A percentile compares a stretch with the other conserved stretches of the same genome.
Evolutionary conservation across 2,888 invertebrate genomes (phyloP).

Genomic region (Sphinx pinastri): DNA sequence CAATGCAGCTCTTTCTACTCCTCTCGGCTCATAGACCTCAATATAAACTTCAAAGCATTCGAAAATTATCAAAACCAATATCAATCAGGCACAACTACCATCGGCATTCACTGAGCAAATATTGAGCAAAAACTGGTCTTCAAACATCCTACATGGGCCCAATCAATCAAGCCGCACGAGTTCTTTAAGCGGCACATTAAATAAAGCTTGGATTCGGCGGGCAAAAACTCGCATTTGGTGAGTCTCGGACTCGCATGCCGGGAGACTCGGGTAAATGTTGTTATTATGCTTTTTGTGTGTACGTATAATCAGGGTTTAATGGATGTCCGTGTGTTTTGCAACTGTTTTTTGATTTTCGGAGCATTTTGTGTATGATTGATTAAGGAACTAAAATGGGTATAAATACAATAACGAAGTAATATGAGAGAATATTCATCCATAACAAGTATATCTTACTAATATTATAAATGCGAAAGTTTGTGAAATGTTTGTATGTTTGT

Average conservation of each 20-base stretch:
- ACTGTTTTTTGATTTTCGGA: neutral
- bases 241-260: neutral
- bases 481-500: no score
- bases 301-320: slow-evolving; percentile 6
- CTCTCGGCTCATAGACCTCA: no score
- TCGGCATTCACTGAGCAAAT: neutral
- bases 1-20: no score
- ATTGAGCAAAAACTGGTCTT: neutral
- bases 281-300: slow-evolving; percentile 22
- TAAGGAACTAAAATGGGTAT: no score
- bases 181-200: slow-evolving; percentile 12
- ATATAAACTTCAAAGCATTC: neutral
- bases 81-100: neutral
- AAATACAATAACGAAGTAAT: no score
- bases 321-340: neutral
- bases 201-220: slow-evolving; percentile 6
- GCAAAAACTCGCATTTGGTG: neutral
- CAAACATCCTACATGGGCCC: slow-evolving; percentile 1
- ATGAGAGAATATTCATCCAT: no score
- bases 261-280: slow-evolving; percentile 5
- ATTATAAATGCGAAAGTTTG: no score
- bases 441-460: no score
- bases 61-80: neutral
- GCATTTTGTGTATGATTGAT: neutral
- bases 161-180: slow-evolving; percentile 19